These are phyloP conservation scores for Marronus borbonicus DNA, from an alignment of 2,888 invertebrate genomes.

Conservation along the genomic window DNA sequence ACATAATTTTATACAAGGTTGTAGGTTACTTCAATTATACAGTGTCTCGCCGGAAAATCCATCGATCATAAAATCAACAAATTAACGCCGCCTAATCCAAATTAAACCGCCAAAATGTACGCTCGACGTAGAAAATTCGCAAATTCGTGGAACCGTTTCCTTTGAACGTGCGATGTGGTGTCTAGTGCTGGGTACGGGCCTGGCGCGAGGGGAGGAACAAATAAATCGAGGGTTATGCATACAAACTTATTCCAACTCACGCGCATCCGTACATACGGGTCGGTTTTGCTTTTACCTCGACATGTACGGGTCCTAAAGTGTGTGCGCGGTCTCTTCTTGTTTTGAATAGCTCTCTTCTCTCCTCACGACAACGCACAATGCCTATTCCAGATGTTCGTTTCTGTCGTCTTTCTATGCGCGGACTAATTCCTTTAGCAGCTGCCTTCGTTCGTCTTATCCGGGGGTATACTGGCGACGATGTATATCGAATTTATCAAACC, in stretches of 20 bases:
- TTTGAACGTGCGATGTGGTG: too few species aligned
- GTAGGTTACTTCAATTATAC: too few species aligned
- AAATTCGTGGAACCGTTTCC: too few species aligned
- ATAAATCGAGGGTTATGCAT: constrained; percentile 28
- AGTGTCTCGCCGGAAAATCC: too few species aligned
- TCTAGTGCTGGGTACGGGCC: too few species aligned
- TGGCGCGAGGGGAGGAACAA: constrained; percentile 34
- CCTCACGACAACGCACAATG: constrained; percentile 27
- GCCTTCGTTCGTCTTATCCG: constrained; percentile 40
- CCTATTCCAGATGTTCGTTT: constrained; percentile 53
- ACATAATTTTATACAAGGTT: too few species aligned
- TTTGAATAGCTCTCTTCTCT: constrained; percentile 27
- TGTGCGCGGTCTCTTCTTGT: constrained; percentile 3
- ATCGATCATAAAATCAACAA: too few species aligned
- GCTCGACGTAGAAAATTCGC: too few species aligned
- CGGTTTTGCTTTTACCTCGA: neutral
- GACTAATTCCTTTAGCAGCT: constrained; percentile 54
- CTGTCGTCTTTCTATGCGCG: constrained; percentile 45
- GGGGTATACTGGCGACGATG: constrained; percentile 18
- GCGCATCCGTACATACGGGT: neutral
- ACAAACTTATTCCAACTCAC: constrained; percentile 10
- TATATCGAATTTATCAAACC: constrained; percentile 34
- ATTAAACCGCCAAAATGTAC: too few species aligned
- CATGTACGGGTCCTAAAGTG: too few species aligned
- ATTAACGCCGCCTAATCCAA: too few species aligned